Evolutionary conservation across 2,888 invertebrate species (phyloP), one percentile per base, ranked within the genome.

Genomic region (Heliconius aoede): DNA sequence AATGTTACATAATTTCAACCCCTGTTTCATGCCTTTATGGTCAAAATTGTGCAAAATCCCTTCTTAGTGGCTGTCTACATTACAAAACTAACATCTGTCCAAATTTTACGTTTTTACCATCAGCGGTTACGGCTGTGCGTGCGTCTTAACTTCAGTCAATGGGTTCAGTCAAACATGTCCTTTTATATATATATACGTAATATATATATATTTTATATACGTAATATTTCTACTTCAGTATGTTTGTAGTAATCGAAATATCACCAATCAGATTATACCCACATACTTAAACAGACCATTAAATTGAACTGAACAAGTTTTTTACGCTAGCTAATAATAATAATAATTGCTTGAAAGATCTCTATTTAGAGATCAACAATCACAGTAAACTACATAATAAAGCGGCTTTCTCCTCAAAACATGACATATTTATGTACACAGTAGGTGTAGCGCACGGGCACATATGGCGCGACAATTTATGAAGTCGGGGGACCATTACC

Each of bases 381-480:
- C 75, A 67, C 76, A 78, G 72, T 73, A 73, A 77, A 73, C 71
- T 69, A 71, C 76, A 87, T 86, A 88, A 88, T 88, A 86, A 88
- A 86, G 86, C 84, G 85, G 86, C 88, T 88, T 88, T 89, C 89
- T 87, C 89, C 91, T 91, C 90, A 92, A 93, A 90, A 91, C 89
- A 92, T 92, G 94, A 94, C 94, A 94, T 94, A 93, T 94, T 94
- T 94, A 94, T 94, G 93, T 94, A 91, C 87, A 92, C 90, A 90
- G 93, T 91, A 93, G 93, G 92, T 93, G 93, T 91, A 91, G 88
- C 90, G 87, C 88, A 86, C 90, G 88, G 84, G 89, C 91, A 94
- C 94, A 94, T 93, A 94, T 94, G 94, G 94, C 90, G 91, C 84
- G 90, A 90, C 93, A 94, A 94, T 94, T 94, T 94, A 94, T 94